Evolutionary conservation across 2,888 invertebrate species (phyloP).

Genomic region (Agrochola macilenta): DNA sequence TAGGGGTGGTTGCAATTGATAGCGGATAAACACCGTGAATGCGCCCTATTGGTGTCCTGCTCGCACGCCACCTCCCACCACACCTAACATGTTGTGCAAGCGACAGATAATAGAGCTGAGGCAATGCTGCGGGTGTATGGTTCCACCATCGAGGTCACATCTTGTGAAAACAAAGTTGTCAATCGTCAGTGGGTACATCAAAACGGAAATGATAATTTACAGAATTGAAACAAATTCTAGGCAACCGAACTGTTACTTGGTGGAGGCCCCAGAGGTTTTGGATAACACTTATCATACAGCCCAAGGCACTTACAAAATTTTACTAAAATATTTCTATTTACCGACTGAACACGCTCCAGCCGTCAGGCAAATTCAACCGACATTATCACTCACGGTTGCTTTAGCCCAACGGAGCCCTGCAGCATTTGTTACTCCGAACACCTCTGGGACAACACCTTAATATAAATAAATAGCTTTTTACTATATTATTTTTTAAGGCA

Average conservation of each 20-base stretch:
- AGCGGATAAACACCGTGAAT: background rate
- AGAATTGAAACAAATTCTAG: constrained; percentile 21
- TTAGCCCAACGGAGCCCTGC: constrained; percentile 7
- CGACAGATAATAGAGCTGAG: background rate
- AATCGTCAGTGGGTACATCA: constrained; percentile 55
- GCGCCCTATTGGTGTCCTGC: background rate
- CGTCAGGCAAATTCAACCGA: background rate
- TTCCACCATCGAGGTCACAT: constrained; percentile 6
- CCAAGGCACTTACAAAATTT: constrained; percentile 59
- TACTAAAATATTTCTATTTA: constrained; percentile 53
- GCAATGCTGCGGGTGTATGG: background rate
- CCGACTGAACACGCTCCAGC: constrained; percentile 24
- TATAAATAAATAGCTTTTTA: constrained; percentile 2
- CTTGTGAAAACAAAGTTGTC: constrained; percentile 13
- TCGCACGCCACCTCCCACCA: constrained; percentile 15
- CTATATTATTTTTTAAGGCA: constrained; percentile 18
- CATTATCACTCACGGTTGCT: background rate
- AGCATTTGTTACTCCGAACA: constrained; percentile 36
- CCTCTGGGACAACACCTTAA: constrained; percentile 19
- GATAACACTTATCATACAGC: constrained; percentile 33
- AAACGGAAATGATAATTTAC: constrained; percentile 34
- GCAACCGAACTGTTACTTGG: constrained; percentile 55
- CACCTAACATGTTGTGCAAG: background rate
- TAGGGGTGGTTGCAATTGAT: background rate
- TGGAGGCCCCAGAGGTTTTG: constrained; percentile 23